Evolutionary conservation across 1,140 invertebrate species (phyloP).

Genomic region (Leucophenga varia): DNA sequence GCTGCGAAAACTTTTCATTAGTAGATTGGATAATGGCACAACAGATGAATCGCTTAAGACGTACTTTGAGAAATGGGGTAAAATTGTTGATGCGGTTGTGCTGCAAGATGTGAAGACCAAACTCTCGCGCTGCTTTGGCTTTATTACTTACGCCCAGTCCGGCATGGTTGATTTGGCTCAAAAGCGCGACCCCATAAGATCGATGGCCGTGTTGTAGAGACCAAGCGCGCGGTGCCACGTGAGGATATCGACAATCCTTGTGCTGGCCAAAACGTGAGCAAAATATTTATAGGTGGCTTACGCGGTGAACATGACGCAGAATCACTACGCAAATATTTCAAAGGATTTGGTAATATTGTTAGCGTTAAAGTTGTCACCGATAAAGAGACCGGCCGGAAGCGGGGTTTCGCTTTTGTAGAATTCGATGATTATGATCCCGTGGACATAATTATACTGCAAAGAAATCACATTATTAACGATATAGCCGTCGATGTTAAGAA

Average conservation of each 20-base stretch:
- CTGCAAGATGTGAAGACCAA: constrained; percentile 95
- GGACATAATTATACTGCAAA: constrained; percentile 83
- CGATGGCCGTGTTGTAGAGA: constrained; percentile 82
- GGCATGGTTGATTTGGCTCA: constrained; percentile 94
- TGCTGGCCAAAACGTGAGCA: constrained; percentile 88
- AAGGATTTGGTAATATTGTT: constrained; percentile 76
- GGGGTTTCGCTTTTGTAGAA: constrained; percentile 91
- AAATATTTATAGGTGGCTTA: constrained; percentile 88
- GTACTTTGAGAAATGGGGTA: constrained; percentile 94
- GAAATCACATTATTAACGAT: constrained; percentile 70
- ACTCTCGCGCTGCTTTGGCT: constrained; percentile 91
- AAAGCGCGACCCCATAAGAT: constrained; percentile 71
- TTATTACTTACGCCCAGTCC: constrained; percentile 87
- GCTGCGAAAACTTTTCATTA: constrained; percentile 92
- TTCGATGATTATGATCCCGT: constrained; percentile 95
- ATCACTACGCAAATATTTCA: constrained; percentile 80
- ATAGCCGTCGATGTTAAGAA: constrained; percentile 78
- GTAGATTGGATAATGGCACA: constrained; percentile 91
- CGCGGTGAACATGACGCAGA: constrained; percentile 86
- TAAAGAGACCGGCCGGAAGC: constrained; percentile 83
- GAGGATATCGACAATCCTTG: constrained; percentile 86
- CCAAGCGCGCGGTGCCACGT: constrained; percentile 92
- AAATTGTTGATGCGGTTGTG: constrained; percentile 95
- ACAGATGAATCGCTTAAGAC: constrained; percentile 88
- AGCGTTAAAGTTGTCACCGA: constrained; percentile 86